phyloP scores from a whole-genome alignment of 2,113 vertebrate species.

The Anas platyrhynchos region DNA sequence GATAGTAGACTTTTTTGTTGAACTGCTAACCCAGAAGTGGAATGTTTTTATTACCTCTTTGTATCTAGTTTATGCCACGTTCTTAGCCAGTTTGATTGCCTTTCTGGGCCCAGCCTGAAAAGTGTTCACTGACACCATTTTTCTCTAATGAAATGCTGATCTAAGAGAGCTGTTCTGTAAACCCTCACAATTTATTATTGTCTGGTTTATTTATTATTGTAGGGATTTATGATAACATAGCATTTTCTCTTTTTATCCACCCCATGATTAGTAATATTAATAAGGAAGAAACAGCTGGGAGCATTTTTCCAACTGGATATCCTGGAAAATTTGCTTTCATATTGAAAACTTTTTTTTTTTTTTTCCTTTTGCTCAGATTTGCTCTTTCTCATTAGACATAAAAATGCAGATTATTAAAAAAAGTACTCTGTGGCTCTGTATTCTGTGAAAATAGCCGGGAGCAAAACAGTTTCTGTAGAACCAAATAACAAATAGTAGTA shows the following conservation, averaged over 20 bases:
- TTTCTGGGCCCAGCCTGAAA: background rate
- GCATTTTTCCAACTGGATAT: background rate
- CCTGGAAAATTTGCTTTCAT: background rate
- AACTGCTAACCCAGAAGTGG: background rate
- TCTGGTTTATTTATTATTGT: too few species aligned
- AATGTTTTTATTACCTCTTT: background rate
- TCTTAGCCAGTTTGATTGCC: background rate
- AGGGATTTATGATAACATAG: background rate
- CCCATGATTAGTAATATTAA: background rate
- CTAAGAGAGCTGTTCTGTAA: background rate
- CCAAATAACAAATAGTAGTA: background rate
- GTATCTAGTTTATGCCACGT: background rate
- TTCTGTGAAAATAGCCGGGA: background rate
- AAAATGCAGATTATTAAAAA: background rate
- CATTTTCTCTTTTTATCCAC: background rate
- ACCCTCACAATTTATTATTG: background rate
- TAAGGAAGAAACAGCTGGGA: background rate
- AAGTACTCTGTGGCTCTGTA: background rate
- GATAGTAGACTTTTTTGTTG: background rate
- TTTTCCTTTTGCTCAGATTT: background rate
- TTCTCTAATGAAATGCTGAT: background rate
- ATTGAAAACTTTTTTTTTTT: background rate
- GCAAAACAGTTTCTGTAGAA: background rate
- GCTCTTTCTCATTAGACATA: background rate
- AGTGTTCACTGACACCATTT: background rate